These are phyloP conservation scores for Polyommatus iphigenia DNA, from an alignment of 2,888 invertebrate genomes.

Conservation along the genomic window DNA sequence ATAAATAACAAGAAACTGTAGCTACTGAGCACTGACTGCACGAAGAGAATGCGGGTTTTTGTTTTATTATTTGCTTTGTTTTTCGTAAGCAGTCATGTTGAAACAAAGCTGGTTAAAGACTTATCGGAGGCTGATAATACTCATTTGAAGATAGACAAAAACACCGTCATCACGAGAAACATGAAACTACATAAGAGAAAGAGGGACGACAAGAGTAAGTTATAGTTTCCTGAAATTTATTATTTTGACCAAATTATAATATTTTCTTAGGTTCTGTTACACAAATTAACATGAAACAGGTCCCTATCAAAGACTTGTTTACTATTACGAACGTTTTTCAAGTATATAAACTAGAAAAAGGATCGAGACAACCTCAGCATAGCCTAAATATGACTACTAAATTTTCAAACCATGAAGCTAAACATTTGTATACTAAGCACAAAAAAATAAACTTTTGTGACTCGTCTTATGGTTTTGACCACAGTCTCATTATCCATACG, in stretches of 20 bases:
- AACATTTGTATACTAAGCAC: too few species aligned
- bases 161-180: conserved; percentile 62
- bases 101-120: conserved; percentile 17
- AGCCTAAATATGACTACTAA: too few species aligned
- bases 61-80: conserved; percentile 2
- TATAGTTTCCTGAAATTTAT: neutral
- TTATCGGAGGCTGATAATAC: conserved; percentile 54
- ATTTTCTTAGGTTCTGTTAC: neutral
- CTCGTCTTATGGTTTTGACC: neutral
- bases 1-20: conserved; percentile 4
- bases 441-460: too few species aligned
- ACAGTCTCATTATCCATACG: neutral
- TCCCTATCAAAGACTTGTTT: too few species aligned
- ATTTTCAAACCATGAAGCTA: too few species aligned
- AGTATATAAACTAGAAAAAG: too few species aligned
- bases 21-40: neutral
- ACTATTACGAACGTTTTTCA: too few species aligned
- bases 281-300: neutral
- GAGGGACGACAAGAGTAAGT: conserved; percentile 26
- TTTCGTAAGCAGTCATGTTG: conserved; percentile 8
- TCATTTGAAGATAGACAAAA: conserved; percentile 60
- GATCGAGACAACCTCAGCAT: too few species aligned
- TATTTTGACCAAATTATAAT: neutral
- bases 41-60: neutral
- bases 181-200: conserved; percentile 51